Percentiles rank a stretch among this genome's conserved stretches.
phyloP scores from a whole-genome alignment of 2,888 invertebrate species.

The Drosophila anceps region DNA sequence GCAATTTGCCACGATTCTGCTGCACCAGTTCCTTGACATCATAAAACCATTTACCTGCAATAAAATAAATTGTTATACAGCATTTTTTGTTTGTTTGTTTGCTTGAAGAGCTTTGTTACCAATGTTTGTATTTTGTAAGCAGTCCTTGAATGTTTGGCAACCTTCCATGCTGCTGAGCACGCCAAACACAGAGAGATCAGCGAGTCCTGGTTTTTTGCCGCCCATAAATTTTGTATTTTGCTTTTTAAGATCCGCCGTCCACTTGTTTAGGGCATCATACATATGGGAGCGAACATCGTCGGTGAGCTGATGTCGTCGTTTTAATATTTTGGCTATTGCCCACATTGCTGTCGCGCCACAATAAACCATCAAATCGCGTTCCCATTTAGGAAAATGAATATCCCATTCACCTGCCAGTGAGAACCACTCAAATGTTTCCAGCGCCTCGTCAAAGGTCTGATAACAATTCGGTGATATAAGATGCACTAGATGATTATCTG shows the following conservation, averaged over 20 bases:
- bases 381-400: conserved; percentile 93
- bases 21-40: conserved; percentile 88
- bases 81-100: background rate
- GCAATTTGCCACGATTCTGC: conserved; percentile 80
- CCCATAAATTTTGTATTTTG: conserved; percentile 93
- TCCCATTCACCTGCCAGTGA: conserved; percentile 97
- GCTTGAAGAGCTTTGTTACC: conserved; percentile 77
- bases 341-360: conserved; percentile 98
- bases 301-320: conserved; percentile 93
- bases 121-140: conserved; percentile 90
- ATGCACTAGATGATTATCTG: conserved; percentile 95
- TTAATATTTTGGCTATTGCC: conserved; percentile 94
- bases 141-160: conserved; percentile 94
- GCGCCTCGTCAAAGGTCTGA: conserved; percentile 92
- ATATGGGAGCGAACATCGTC: conserved; percentile 95
- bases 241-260: conserved; percentile 90
- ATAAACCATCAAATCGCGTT: conserved; percentile 94
- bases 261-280: conserved; percentile 94
- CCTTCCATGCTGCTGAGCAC: conserved; percentile 97
- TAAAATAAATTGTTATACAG: background rate
- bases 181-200: conserved; percentile 96
- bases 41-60: conserved; percentile 88
- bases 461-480: conserved; percentile 98
- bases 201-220: conserved; percentile 94
- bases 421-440: conserved; percentile 97